phyloP scores from a whole-genome alignment of 2,797 vertebrate species.

The Lagocephalus sceleratus region DNA sequence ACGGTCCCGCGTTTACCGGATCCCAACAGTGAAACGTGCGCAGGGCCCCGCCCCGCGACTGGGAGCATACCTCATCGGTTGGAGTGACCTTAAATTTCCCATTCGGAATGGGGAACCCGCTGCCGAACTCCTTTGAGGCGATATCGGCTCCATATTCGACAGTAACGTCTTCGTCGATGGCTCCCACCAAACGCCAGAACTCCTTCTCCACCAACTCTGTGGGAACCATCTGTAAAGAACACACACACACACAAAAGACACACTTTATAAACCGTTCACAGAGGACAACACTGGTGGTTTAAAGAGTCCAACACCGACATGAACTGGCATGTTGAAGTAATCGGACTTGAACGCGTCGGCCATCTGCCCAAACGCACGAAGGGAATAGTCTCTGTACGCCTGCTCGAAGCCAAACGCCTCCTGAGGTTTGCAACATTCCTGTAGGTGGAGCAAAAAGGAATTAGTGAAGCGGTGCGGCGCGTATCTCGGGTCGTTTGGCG shows the following conservation, averaged over 20 bases:
- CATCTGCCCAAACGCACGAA: slow-evolving; percentile 96
- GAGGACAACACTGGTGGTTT: neutral
- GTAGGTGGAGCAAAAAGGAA: slow-evolving; percentile 16
- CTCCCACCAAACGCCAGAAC: slow-evolving; percentile 95
- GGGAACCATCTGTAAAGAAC: slow-evolving; percentile 87
- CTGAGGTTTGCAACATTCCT: slow-evolving; percentile 95
- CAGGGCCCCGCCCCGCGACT: too few species aligned
- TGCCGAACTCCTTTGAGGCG: slow-evolving; percentile 96
- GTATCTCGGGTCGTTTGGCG: neutral
- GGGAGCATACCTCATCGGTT: slow-evolving; percentile 84
- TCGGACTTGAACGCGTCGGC: slow-evolving; percentile 97
- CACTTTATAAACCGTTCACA: slow-evolving; percentile 2
- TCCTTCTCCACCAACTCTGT: slow-evolving; percentile 97
- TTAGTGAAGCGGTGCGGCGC: neutral
- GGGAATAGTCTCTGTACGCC: slow-evolving; percentile 90
- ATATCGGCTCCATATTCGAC: slow-evolving; percentile 98
- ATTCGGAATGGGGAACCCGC: slow-evolving; percentile 91
- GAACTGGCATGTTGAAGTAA: slow-evolving; percentile 99
- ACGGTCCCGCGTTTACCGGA: too few species aligned
- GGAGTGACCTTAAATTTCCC: slow-evolving; percentile 87
- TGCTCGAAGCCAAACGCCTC: slow-evolving; percentile 98
- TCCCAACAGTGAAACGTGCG: too few species aligned
- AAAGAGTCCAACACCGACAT: slow-evolving; percentile 74
- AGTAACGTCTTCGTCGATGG: slow-evolving; percentile 95
- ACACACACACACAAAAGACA: neutral